These are phyloP conservation scores for Panopea generosa DNA, from an alignment of 2,888 invertebrate species.

Conservation along the genomic window DNA sequence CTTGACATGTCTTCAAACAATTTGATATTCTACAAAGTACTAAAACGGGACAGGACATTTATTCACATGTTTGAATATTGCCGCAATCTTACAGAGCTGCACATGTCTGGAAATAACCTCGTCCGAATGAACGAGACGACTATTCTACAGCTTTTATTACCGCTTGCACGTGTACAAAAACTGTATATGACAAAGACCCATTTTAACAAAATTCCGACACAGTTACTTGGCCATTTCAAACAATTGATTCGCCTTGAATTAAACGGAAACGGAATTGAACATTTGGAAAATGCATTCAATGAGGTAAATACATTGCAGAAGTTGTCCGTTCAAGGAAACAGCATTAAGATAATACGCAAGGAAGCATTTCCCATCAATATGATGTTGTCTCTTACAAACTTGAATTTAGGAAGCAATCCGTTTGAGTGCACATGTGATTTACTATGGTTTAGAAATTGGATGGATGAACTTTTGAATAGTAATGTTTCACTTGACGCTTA, in stretches of 20 bases:
- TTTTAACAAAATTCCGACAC: neutral
- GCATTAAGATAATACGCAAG: neutral
- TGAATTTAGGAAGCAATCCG: slow-evolving; percentile 21
- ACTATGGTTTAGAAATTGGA: slow-evolving; percentile 33
- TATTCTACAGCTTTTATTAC: neutral
- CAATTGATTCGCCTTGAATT: neutral
- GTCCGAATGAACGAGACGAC: neutral
- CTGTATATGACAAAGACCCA: neutral
- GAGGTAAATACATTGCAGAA: neutral
- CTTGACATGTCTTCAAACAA: neutral
- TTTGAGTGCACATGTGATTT: slow-evolving; percentile 24
- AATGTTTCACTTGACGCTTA: slow-evolving; percentile 1
- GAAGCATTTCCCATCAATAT: slow-evolving; percentile 10
- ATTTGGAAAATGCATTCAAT: neutral
- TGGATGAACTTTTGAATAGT: slow-evolving; percentile 5
- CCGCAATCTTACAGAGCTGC: neutral
- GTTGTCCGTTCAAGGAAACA: slow-evolving; percentile 7
- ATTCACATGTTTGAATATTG: neutral
- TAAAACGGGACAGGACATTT: neutral
- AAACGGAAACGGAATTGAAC: neutral
- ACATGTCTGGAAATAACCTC: neutral
- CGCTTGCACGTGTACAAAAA: neutral
- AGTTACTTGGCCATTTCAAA: neutral
- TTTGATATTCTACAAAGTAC: too few relatives aligned
- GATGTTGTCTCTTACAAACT: neutral